A percentile compares a stretch with the other conserved stretches of the same genome.
Conservation (phyloP, 2,113 vertebrate genomes). For the Melanerpes formicivorus region DNA sequence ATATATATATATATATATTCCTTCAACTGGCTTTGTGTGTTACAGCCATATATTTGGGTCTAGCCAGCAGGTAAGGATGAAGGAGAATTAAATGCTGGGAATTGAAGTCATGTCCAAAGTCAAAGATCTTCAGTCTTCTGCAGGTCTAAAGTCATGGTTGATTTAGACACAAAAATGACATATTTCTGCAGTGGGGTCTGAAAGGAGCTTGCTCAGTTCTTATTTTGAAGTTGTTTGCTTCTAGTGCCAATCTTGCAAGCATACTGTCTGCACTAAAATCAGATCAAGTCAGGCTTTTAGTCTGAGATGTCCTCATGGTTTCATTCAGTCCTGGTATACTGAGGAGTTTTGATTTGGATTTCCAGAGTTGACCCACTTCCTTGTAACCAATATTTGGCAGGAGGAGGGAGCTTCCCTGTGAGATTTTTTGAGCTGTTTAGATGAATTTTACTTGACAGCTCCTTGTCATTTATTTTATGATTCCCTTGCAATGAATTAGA, state of each 20-base stretch:
- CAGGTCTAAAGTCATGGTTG: neutral
- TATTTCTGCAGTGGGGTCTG: neutral
- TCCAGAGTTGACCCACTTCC: neutral
- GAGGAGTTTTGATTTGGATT: slow-evolving; percentile 3
- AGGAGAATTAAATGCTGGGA: neutral
- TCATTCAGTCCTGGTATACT: neutral
- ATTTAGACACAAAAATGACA: neutral
- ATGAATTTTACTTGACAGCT: slow-evolving; percentile 11
- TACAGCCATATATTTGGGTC: neutral
- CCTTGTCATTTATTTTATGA: neutral
- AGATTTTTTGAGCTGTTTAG: neutral
- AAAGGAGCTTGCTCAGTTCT: neutral
- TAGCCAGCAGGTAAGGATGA: neutral
- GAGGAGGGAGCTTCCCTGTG: neutral
- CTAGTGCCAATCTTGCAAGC: neutral
- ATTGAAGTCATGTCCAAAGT: neutral
- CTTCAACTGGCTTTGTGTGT: neutral
- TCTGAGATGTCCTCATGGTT: neutral
- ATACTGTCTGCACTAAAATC: neutral
- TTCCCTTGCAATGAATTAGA: neutral
- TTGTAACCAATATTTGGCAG: neutral
- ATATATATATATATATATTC: too few relatives aligned
- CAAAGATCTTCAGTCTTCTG: neutral
- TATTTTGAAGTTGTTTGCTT: neutral
- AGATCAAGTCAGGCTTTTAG: neutral